These are phyloP conservation scores for Ricordea florida DNA, from an alignment of 92 coral and sea anemone species.

Conservation along the genomic window DNA sequence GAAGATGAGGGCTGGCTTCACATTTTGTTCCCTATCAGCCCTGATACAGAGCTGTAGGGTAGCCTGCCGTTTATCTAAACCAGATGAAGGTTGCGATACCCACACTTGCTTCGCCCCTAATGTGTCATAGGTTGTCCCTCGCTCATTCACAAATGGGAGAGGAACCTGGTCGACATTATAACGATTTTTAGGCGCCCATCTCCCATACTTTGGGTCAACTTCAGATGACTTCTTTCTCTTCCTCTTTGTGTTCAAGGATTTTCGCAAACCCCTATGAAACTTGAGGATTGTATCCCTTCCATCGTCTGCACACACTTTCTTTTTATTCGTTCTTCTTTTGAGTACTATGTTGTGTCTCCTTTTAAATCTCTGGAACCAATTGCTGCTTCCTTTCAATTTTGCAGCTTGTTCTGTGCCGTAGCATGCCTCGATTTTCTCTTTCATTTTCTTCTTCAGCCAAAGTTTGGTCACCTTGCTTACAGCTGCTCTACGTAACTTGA, in stretches of 20 bases:
- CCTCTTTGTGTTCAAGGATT: slow-evolving; percentile 29
- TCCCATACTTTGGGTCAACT: neutral
- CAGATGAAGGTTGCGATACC: slow-evolving; percentile 23
- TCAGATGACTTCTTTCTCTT: neutral
- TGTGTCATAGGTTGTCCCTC: slow-evolving; percentile 16
- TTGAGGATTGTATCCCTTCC: slow-evolving; percentile 50
- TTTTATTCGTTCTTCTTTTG: slow-evolving; percentile 54
- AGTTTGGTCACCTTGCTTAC: slow-evolving; percentile 56
- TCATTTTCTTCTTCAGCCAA: slow-evolving; percentile 57
- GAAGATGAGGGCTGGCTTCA: slow-evolving; percentile 13
- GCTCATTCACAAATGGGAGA: slow-evolving; percentile 27
- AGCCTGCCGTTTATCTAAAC: slow-evolving; percentile 26
- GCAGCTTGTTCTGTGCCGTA: slow-evolving; percentile 50
- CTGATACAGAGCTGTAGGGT: slow-evolving; percentile 16
- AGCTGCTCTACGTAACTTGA: slow-evolving; percentile 54
- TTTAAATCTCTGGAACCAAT: slow-evolving; percentile 68
- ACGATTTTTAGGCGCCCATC: slow-evolving; percentile 5
- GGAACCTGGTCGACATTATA: slow-evolving; percentile 4
- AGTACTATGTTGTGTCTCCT: slow-evolving; percentile 37
- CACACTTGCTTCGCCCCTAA: slow-evolving; percentile 26
- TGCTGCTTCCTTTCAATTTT: too few relatives aligned
- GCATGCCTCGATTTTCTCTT: slow-evolving; percentile 21
- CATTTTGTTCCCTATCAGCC: slow-evolving; percentile 19
- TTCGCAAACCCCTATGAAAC: slow-evolving; percentile 41
- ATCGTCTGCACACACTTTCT: slow-evolving; percentile 52